Percentiles rank a stretch among this genome's conserved stretches.
phyloP scores from a whole-genome alignment of 2,797 vertebrate species.

The Epinephelus coioides region DNA sequence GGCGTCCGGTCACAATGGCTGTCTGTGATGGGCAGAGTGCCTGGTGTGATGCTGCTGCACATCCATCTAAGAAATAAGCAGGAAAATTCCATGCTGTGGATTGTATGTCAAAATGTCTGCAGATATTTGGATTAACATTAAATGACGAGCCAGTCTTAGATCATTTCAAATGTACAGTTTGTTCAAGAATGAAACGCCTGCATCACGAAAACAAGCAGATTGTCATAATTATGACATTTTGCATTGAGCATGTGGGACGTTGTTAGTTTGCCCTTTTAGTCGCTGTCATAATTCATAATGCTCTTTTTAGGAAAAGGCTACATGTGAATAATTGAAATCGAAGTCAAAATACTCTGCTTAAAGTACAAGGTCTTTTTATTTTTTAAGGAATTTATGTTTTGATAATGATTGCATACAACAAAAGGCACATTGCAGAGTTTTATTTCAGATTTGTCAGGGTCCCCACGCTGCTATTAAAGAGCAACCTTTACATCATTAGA shows the following conservation, averaged over 20 bases:
- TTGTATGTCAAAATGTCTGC: background rate
- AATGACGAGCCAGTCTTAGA: background rate
- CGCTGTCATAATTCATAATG: slow-evolving; percentile 42
- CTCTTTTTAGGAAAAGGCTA: slow-evolving; percentile 57
- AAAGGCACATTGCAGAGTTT: slow-evolving; percentile 7
- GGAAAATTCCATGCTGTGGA: slow-evolving; percentile 39
- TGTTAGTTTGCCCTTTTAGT: slow-evolving; percentile 55
- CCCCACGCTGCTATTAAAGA: slow-evolving; percentile 9
- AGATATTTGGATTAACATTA: background rate
- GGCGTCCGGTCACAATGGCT: slow-evolving; percentile 52
- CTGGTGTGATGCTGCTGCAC: slow-evolving; percentile 59
- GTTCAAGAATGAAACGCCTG: slow-evolving; percentile 58
- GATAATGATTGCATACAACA: slow-evolving; percentile 26
- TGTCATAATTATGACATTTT: slow-evolving; percentile 52
- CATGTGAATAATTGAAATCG: slow-evolving; percentile 64
- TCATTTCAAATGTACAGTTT: slow-evolving; percentile 44
- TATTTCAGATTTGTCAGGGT: slow-evolving; percentile 24
- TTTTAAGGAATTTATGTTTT: slow-evolving; percentile 18
- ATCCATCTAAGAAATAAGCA: slow-evolving; percentile 52
- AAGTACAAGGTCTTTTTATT: slow-evolving; percentile 21
- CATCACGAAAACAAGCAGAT: slow-evolving; percentile 44
- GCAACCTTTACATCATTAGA: slow-evolving; percentile 14
- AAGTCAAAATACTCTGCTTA: slow-evolving; percentile 33
- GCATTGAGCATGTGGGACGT: slow-evolving; percentile 44
- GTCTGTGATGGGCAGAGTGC: slow-evolving; percentile 49